Conservation (phyloP, 2,797 vertebrate genomes). For the Clarias laeviceps region DNA sequence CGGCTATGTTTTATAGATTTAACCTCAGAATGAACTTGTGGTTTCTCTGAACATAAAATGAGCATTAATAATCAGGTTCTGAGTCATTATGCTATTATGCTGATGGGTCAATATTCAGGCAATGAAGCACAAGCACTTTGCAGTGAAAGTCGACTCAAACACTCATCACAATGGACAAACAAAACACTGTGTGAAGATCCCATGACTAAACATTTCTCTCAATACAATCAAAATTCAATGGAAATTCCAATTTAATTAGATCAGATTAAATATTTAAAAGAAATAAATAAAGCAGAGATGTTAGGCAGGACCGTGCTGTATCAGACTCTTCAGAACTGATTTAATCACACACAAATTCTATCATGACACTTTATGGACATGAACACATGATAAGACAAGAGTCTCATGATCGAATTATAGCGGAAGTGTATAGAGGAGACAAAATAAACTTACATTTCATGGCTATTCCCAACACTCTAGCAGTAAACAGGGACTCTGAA, state of each 20-base stretch:
- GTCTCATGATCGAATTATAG: slow-evolving; percentile 1
- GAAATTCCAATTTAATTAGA: too few species aligned
- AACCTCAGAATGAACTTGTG: not conserved
- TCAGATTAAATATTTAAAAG: not conserved
- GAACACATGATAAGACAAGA: slow-evolving; percentile 14
- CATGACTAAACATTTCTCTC: not conserved
- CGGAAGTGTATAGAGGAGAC: not conserved
- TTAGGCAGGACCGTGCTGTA: not conserved
- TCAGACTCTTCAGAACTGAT: not conserved
- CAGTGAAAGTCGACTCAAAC: slow-evolving; percentile 14
- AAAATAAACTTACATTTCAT: slow-evolving; percentile 60
- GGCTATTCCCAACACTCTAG: slow-evolving; percentile 44
- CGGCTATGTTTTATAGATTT: not conserved
- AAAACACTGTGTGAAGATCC: not conserved
- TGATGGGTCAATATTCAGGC: not conserved
- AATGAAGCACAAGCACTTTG: not conserved
- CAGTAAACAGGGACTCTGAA: slow-evolving; percentile 48
- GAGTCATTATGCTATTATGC: not conserved
- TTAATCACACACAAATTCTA: not conserved
- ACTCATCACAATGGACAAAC: not conserved
- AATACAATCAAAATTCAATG: not conserved
- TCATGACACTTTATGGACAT: not conserved
- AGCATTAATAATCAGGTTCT: not conserved
- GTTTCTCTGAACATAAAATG: not conserved
- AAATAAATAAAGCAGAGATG: not conserved